A percentile compares a stretch with the other conserved stretches of the same genome.
Evolutionary conservation across 2,797 vertebrate genomes (phyloP).

Genomic region (Pangasius djambal): DNA sequence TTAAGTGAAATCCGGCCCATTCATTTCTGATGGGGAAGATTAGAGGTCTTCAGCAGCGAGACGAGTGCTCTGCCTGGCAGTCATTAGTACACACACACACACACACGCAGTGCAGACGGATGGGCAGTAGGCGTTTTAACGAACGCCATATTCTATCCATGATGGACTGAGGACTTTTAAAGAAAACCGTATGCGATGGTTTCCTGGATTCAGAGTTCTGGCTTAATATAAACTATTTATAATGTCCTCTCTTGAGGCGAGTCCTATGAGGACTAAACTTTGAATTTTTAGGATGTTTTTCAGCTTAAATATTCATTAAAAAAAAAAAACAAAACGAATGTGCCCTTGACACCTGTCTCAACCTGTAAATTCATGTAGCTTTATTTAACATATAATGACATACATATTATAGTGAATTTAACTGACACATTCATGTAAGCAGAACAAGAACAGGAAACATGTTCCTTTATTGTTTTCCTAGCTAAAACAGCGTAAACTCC

Average conservation of each 20-base stretch:
- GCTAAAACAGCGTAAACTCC: neutral
- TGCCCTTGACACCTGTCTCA: neutral
- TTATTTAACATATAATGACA: neutral
- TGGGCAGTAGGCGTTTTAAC: slow-evolving; percentile 24
- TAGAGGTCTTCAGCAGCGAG: slow-evolving; percentile 57
- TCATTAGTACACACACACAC: slow-evolving; percentile 52
- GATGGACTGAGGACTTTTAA: slow-evolving; percentile 38
- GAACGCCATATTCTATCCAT: slow-evolving; percentile 10
- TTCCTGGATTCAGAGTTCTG: slow-evolving; percentile 16
- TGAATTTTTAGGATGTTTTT: neutral
- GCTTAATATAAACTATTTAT: neutral
- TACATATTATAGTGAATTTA: neutral
- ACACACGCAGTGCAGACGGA: slow-evolving; percentile 29
- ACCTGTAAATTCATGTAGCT: neutral
- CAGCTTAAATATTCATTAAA: neutral
- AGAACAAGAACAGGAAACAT: neutral
- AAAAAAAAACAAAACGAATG: neutral
- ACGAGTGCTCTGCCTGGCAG: slow-evolving; percentile 54
- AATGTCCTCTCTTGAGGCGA: neutral
- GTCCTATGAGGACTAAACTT: neutral
- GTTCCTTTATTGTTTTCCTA: neutral
- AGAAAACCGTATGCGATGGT: neutral
- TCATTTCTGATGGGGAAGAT: slow-evolving; percentile 61
- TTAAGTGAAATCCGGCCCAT: slow-evolving; percentile 60
- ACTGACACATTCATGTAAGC: neutral